Evolutionary conservation across 2,113 vertebrate genomes (phyloP).

Genomic region (Grammomys dolichurus): DNA sequence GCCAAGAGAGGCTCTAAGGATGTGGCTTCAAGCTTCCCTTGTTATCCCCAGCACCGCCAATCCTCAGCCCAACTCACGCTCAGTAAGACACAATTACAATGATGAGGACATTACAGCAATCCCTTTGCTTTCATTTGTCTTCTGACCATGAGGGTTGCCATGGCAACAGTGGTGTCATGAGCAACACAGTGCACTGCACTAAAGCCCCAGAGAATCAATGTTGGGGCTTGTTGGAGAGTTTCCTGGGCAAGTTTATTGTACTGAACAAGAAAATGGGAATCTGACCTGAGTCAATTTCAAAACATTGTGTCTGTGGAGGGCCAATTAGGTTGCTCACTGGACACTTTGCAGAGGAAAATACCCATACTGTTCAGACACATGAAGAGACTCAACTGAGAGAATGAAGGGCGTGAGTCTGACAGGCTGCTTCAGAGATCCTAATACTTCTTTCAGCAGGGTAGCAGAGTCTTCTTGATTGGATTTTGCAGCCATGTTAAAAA

Average conservation of each 20-base stretch:
- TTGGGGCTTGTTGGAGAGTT: conserved; percentile 24
- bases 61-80: not conserved
- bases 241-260: conserved; percentile 51
- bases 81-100: conserved; percentile 62
- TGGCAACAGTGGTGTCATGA: conserved; percentile 70
- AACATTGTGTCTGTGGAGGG: not conserved
- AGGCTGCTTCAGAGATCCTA: not conserved
- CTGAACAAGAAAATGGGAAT: conserved; percentile 48
- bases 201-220: conserved; percentile 48
- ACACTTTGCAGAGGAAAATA: conserved; percentile 22
- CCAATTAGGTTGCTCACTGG: not conserved
- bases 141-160: conserved; percentile 50
- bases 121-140: conserved; percentile 73
- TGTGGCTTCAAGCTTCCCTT: conserved; percentile 1
- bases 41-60: conserved; percentile 23
- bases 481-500: conserved; percentile 30
- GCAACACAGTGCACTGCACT: conserved; percentile 57
- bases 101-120: conserved; percentile 76
- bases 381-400: not conserved
- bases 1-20: not conserved
- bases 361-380: not conserved
- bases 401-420: not conserved
- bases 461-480: not conserved
- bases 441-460: not conserved
- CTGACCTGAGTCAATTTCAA: conserved; percentile 38